Conservation (phyloP, 2,888 invertebrate species). For the Melinopterus prodromus region DNA sequence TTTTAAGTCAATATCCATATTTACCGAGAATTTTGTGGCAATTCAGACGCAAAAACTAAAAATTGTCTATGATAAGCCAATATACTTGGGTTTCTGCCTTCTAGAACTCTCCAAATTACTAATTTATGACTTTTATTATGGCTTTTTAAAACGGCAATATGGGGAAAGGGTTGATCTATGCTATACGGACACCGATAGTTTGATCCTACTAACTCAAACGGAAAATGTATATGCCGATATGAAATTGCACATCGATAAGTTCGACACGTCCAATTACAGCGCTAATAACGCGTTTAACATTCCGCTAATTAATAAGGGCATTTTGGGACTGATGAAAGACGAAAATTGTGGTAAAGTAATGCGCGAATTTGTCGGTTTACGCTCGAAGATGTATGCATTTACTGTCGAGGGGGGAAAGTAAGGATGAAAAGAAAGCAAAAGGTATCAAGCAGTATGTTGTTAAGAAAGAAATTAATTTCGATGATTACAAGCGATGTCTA, state of each 20-base stretch:
- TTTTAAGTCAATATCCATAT: conserved; percentile 50
- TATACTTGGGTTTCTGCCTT: conserved; percentile 56
- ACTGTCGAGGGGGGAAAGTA: background rate
- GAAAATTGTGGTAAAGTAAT: conserved; percentile 16
- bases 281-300: too few relatives aligned
- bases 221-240: conserved; percentile 52
- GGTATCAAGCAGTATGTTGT: background rate
- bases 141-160: conserved; percentile 49
- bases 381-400: background rate
- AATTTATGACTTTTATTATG: conserved; percentile 56
- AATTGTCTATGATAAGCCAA: conserved; percentile 53
- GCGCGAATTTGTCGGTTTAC: background rate
- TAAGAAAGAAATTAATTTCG: conserved; percentile 6
- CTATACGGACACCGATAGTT: conserved; percentile 50
- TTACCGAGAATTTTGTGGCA: conserved; percentile 50
- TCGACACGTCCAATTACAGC: background rate
- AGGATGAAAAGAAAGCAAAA: background rate
- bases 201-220: conserved; percentile 49
- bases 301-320: too few relatives aligned
- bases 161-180: conserved; percentile 43
- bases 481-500: conserved; percentile 5
- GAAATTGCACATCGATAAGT: conserved; percentile 37
- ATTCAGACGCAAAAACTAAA: conserved; percentile 49
- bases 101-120: conserved; percentile 56
- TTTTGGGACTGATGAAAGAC: conserved; percentile 11